phyloP scores from a whole-genome alignment of 1,140 invertebrate species.

The Muscidifurax raptorellus region DNA sequence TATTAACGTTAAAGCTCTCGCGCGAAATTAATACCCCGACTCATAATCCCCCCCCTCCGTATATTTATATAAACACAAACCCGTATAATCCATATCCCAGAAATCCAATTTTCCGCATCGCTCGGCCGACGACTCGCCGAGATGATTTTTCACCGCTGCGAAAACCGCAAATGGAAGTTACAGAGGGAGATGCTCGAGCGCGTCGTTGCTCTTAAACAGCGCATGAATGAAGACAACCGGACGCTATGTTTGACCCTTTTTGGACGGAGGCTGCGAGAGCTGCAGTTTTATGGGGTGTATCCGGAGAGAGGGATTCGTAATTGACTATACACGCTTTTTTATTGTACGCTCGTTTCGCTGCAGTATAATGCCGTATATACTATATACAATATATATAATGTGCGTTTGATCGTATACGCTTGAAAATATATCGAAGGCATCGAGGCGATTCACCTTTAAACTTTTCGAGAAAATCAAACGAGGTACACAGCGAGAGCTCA shows the following conservation, averaged over 20 bases:
- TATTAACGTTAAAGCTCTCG: not conserved
- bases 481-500: not conserved
- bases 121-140: not conserved
- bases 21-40: slow-evolving; percentile 8
- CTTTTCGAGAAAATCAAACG: not conserved
- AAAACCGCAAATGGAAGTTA: not conserved
- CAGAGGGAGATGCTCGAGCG: not conserved
- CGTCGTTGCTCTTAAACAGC: not conserved
- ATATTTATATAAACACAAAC: not conserved
- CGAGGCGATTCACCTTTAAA: not conserved
- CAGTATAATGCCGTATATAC: too few species aligned
- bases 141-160: not conserved
- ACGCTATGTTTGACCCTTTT: slow-evolving; percentile 1
- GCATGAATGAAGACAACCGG: not conserved
- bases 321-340: not conserved
- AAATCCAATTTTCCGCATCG: slow-evolving; percentile 46
- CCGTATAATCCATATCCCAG: slow-evolving; percentile 15
- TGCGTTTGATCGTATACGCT: too few species aligned
- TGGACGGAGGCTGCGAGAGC: not conserved
- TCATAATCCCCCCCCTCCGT: not conserved
- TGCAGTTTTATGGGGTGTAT: not conserved
- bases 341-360: not conserved
- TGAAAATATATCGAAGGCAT: not conserved
- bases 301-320: not conserved
- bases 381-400: too few species aligned